A percentile compares a stretch with the other conserved stretches of the same genome.
phyloP scores from a whole-genome alignment of 2,113 vertebrate genomes.

The Epinephelus cyanopodus region DNA sequence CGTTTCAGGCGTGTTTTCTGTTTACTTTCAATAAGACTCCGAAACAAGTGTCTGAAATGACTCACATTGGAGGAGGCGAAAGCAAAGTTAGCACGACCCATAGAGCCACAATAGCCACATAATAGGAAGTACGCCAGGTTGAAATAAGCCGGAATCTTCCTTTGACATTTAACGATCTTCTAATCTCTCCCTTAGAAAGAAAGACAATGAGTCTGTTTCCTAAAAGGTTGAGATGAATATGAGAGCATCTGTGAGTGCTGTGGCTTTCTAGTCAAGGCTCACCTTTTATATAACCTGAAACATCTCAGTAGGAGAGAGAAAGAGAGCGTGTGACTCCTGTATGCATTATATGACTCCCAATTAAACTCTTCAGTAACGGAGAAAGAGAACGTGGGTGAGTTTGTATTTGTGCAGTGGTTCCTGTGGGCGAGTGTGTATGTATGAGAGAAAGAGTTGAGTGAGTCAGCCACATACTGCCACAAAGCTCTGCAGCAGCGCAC shows the following conservation, averaged over 20 bases:
- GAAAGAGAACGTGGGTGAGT: slow-evolving; percentile 30
- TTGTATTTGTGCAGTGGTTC: slow-evolving; percentile 46
- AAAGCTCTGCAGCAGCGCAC: slow-evolving; percentile 22
- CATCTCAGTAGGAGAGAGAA: not conserved
- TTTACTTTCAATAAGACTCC: not conserved
- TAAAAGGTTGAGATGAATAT: not conserved
- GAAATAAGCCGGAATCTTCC: not conserved
- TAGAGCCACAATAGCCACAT: not conserved
- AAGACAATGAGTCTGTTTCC: not conserved
- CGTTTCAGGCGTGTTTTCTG: not conserved
- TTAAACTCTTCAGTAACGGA: slow-evolving; percentile 18
- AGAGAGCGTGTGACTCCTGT: not conserved
- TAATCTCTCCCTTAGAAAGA: not conserved
- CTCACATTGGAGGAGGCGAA: no score
- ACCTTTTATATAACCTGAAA: not conserved
- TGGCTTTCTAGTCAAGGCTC: slow-evolving; percentile 5
- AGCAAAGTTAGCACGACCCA: not conserved
- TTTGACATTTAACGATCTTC: not conserved
- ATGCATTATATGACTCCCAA: slow-evolving; percentile 25
- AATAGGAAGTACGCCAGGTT: not conserved
- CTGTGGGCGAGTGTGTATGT: slow-evolving; percentile 42
- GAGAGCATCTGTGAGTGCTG: not conserved
- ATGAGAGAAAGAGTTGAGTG: slow-evolving; percentile 35
- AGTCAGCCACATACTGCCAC: slow-evolving; percentile 37
- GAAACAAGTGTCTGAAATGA: not conserved